These are phyloP conservation scores for Nowickia ferox DNA, from an alignment of 2,888 invertebrate species.

Conservation along the genomic window DNA sequence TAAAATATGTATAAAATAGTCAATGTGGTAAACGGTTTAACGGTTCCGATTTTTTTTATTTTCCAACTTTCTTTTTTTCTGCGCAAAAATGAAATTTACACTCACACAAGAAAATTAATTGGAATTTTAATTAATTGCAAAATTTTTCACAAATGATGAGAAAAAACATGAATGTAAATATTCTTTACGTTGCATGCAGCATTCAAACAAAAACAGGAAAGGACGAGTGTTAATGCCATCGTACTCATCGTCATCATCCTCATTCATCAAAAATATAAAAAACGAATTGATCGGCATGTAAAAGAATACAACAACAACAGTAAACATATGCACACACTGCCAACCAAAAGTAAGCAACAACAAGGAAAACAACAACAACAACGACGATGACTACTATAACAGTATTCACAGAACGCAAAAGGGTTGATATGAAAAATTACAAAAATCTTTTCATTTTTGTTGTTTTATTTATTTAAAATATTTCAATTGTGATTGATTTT, in stretches of 20 bases:
- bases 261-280: slow-evolving; percentile 52
- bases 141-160: slow-evolving; percentile 73
- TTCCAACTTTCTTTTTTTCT: slow-evolving; percentile 34
- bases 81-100: slow-evolving; percentile 60
- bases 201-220: slow-evolving; percentile 18
- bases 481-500: slow-evolving; percentile 73
- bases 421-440: slow-evolving; percentile 55
- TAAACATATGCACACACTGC: slow-evolving; percentile 8
- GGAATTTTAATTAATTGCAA: slow-evolving; percentile 81
- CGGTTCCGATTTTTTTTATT: slow-evolving; percentile 32
- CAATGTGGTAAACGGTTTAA: slow-evolving; percentile 61
- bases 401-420: slow-evolving; percentile 18
- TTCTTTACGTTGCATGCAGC: slow-evolving; percentile 61
- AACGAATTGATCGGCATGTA: slow-evolving; percentile 49
- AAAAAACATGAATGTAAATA: slow-evolving; percentile 60
- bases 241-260: slow-evolving; percentile 10
- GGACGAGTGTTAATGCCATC: slow-evolving; percentile 40
- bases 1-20: slow-evolving; percentile 59
- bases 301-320: slow-evolving; percentile 14
- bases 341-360: slow-evolving; percentile 31
- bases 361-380: slow-evolving; percentile 32
- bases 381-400: background rate
- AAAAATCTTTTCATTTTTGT: slow-evolving; percentile 31
- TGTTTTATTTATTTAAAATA: slow-evolving; percentile 66
- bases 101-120: slow-evolving; percentile 77